These are phyloP conservation scores for Megaceryle torquata DNA, from an alignment of 2,113 vertebrate species.

Conservation along the genomic window DNA sequence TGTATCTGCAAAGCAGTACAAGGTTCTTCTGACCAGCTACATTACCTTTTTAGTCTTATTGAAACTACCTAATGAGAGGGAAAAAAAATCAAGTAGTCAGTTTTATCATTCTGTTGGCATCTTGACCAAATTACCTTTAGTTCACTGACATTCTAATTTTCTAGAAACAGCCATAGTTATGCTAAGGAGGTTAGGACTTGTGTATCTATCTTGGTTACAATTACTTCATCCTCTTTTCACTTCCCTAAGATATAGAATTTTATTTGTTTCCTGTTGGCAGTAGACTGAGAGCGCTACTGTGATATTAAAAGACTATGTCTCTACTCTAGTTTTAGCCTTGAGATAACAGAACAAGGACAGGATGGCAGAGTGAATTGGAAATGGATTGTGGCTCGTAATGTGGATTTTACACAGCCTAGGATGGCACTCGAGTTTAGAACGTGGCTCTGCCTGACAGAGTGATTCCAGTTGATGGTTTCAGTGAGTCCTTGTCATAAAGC, in stretches of 20 bases:
- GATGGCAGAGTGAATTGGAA: not conserved
- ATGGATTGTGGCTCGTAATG: not conserved
- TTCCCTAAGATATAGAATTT: slow-evolving; percentile 39
- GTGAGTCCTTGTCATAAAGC: not conserved
- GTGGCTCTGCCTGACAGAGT: not conserved
- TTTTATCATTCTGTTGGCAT: not conserved
- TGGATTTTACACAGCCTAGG: not conserved
- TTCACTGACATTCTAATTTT: slow-evolving; percentile 71
- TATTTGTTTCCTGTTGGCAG: slow-evolving; percentile 58
- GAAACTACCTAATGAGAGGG: not conserved
- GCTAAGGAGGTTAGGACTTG: slow-evolving; percentile 59
- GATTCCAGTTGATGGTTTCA: not conserved
- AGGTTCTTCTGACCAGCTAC: not conserved
- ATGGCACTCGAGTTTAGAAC: not conserved
- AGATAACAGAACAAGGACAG: slow-evolving; percentile 46
- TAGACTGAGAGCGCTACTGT: slow-evolving; percentile 26
- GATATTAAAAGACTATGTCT: slow-evolving; percentile 36
- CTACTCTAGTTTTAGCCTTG: slow-evolving; percentile 32
- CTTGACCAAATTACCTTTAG: slow-evolving; percentile 54
- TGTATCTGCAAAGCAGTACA: not conserved
- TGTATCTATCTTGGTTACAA: slow-evolving; percentile 66
- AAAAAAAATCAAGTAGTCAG: not conserved
- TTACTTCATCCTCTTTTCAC: slow-evolving; percentile 60
- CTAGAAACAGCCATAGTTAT: slow-evolving; percentile 49
- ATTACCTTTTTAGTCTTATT: slow-evolving; percentile 21